Evolutionary conservation across 2,888 invertebrate genomes (phyloP).

Genomic region (Diabrotica balteata): DNA sequence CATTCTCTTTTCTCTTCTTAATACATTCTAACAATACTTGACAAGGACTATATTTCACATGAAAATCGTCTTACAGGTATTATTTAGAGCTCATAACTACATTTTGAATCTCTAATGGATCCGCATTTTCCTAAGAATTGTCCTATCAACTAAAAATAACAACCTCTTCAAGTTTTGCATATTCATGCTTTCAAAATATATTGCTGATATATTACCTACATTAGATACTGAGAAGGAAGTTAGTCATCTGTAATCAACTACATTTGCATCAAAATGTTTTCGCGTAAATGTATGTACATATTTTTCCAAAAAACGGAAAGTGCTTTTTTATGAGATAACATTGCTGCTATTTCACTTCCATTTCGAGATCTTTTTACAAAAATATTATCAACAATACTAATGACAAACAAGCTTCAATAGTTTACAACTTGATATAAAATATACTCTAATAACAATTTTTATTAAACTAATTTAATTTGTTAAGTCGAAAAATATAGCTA

Average conservation of each 20-base stretch:
- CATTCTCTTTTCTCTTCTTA: no score
- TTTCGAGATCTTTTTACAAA: no score
- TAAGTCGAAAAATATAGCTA: no score
- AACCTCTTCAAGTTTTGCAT: slow-evolving; percentile 1
- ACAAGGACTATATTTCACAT: no score
- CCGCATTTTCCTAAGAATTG: neutral
- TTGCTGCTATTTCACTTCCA: no score
- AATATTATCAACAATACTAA: no score
- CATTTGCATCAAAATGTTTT: slow-evolving; percentile 6
- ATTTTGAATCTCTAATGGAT: neutral
- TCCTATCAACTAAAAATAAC: neutral
- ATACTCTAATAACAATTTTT: no score
- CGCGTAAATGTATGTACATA: neutral
- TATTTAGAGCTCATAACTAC: neutral
- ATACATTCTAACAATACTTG: no score
- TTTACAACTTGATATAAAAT: no score
- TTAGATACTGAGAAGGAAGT: neutral
- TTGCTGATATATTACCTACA: slow-evolving; percentile 5
- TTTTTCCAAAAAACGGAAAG: neutral
- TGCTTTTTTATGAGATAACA: neutral
- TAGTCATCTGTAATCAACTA: neutral
- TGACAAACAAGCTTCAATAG: no score
- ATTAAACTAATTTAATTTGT: no score
- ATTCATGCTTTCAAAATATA: slow-evolving; percentile 6
- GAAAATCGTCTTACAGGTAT: no score